A percentile compares a stretch with the other conserved stretches of the same genome.
Evolutionary conservation across 2,888 invertebrate genomes (phyloP).

Genomic region (Seira musarum): DNA sequence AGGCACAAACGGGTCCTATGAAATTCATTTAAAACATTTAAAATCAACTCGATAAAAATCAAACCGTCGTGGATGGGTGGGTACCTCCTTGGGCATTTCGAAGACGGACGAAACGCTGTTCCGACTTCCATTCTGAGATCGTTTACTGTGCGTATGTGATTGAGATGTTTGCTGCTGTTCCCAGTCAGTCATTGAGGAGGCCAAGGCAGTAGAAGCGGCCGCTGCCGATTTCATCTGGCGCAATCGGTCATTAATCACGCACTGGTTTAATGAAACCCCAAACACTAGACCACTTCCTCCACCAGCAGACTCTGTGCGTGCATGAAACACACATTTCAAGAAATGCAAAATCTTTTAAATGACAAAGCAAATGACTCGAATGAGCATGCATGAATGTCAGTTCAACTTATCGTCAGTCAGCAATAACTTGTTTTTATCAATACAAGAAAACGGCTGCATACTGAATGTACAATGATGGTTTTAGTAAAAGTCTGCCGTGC

Average conservation of each 20-base stretch:
- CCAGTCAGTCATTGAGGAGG: constrained; percentile 39
- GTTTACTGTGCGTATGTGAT: constrained; percentile 46
- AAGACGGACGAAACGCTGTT: constrained; percentile 61
- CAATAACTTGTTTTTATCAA: too few species aligned
- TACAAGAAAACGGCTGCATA: too few species aligned
- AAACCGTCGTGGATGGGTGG: background rate
- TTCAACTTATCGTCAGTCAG: too few species aligned
- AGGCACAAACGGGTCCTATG: constrained; percentile 34
- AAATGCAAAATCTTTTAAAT: background rate
- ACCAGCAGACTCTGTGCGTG: constrained; percentile 33
- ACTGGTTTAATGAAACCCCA: constrained; percentile 87
- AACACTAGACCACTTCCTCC: constrained; percentile 81
- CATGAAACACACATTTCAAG: background rate
- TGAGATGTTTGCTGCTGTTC: constrained; percentile 51
- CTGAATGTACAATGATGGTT: too few species aligned
- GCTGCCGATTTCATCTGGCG: constrained; percentile 72
- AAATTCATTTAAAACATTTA: constrained; percentile 2
- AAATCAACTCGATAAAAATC: background rate
- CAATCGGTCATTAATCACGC: constrained; percentile 85
- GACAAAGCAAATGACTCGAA: background rate
- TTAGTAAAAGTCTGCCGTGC: too few species aligned
- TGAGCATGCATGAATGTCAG: background rate
- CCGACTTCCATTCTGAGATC: constrained; percentile 66
- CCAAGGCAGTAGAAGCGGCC: constrained; percentile 38
- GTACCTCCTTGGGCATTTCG: constrained; percentile 52